A percentile compares a stretch with the other conserved stretches of the same genome.
Conservation (phyloP, 2,888 invertebrate genomes). For the Camptogramma bilineatum region DNA sequence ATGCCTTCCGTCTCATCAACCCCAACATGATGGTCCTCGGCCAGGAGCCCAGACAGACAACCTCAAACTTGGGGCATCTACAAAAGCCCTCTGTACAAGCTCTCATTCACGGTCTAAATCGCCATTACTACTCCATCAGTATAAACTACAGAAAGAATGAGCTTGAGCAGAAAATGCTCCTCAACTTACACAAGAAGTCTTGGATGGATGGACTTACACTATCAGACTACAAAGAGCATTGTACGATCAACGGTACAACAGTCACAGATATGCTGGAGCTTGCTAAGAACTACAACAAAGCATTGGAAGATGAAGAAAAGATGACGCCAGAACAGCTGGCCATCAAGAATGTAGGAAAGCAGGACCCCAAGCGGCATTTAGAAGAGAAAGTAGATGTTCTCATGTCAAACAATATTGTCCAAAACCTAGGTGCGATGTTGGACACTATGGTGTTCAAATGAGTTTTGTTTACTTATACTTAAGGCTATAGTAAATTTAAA, state of each 20-base stretch:
- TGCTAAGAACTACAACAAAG: constrained; percentile 99
- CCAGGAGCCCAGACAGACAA: constrained; percentile 99
- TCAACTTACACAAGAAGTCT: constrained; percentile 99
- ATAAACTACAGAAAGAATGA: constrained; percentile 99
- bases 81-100: constrained; percentile 99
- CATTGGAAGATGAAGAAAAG: constrained; percentile 99
- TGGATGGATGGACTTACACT: constrained; percentile 98
- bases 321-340: constrained; percentile 99
- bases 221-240: constrained; percentile 96
- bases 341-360: constrained; percentile 99
- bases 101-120: constrained; percentile 98
- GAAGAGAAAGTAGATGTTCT: constrained; percentile 99
- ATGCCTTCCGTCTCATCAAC: constrained; percentile 99
- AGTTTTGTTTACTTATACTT: constrained; percentile 59
- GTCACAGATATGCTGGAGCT: constrained; percentile 98
- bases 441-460: constrained; percentile 88
- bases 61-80: constrained; percentile 98
- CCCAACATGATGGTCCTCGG: constrained; percentile 99
- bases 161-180: constrained; percentile 99
- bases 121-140: constrained; percentile 99
- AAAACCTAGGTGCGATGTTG: constrained; percentile 98
- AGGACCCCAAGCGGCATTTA: constrained; percentile 99
- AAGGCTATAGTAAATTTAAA: constrained; percentile 69
- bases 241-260: constrained; percentile 96
- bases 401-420: constrained; percentile 99